phyloP scores from a whole-genome alignment of 2,797 vertebrate genomes.

The Rousettus madagascariensis region DNA sequence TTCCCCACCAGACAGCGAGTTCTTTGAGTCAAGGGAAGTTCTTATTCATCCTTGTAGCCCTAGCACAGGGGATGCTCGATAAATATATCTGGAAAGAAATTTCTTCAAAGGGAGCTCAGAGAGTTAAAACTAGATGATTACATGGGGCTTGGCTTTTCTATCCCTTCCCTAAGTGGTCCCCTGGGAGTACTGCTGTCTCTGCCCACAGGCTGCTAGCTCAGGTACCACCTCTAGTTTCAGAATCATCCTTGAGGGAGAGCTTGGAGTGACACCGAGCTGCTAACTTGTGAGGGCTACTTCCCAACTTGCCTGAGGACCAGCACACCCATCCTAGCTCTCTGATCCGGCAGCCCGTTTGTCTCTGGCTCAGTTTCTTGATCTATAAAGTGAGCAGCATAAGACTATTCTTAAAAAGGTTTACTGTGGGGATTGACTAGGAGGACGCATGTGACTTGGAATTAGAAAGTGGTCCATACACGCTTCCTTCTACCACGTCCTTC shows the following conservation, averaged over 20 bases:
- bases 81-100: neutral
- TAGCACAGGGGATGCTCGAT: neutral
- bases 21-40: neutral
- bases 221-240: neutral
- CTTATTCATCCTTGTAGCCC: neutral
- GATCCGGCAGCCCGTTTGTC: neutral
- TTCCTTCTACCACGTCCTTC: neutral
- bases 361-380: neutral
- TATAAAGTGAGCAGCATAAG: neutral
- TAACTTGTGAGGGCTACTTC: neutral
- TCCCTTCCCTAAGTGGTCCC: neutral
- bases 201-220: neutral
- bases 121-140: neutral
- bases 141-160: neutral
- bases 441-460: neutral
- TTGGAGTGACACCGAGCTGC: neutral
- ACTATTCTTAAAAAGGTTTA: neutral
- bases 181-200: neutral
- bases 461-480: neutral
- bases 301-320: neutral
- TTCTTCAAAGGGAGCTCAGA: neutral
- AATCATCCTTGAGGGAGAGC: neutral
- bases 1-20: neutral
- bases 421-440: neutral
- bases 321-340: neutral